Conservation (phyloP, 53 echinoderm and acorn worm genomes). For the Astropecten irregularis region DNA sequence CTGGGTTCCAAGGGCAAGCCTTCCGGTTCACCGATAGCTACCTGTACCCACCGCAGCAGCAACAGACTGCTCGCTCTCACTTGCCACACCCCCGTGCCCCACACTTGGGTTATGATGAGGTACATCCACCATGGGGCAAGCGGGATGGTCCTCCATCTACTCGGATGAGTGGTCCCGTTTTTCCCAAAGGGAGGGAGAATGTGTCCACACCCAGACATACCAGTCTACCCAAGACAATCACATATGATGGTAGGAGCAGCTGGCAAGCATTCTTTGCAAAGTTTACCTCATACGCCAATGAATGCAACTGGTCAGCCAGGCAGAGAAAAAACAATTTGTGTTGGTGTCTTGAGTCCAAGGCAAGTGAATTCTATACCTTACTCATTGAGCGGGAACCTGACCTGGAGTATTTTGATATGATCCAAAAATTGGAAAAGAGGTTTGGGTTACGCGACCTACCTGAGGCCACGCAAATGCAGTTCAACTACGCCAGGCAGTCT, state of each 20-base stretch:
- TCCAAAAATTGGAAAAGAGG: slow-evolving; percentile 3
- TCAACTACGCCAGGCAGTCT: slow-evolving; percentile 12
- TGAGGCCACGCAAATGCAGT: slow-evolving; percentile 10
- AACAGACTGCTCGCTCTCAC: neutral
- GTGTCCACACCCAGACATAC: neutral
- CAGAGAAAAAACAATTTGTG: slow-evolving; percentile 11
- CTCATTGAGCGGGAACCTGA: slow-evolving; percentile 29
- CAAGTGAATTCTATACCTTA: slow-evolving; percentile 22
- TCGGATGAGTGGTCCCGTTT: neutral
- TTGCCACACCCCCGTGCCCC: neutral
- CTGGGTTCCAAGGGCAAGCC: too few species aligned
- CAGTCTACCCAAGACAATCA: neutral
- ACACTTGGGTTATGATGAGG: neutral
- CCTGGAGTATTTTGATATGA: slow-evolving; percentile 11
- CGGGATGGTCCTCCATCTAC: neutral
- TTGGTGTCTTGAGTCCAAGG: slow-evolving; percentile 18
- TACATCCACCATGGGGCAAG: neutral
- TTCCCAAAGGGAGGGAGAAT: neutral
- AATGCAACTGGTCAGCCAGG: neutral
- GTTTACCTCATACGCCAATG: neutral
- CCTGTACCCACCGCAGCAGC: too few species aligned
- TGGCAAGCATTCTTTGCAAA: neutral
- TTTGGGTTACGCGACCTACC: slow-evolving; percentile 9
- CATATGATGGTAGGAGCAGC: slow-evolving; percentile 1
- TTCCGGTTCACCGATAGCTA: too few species aligned